These are phyloP conservation scores for Chromoteleia sp. DNA, from an alignment of 2,888 invertebrate genomes.

Conservation along the genomic window DNA sequence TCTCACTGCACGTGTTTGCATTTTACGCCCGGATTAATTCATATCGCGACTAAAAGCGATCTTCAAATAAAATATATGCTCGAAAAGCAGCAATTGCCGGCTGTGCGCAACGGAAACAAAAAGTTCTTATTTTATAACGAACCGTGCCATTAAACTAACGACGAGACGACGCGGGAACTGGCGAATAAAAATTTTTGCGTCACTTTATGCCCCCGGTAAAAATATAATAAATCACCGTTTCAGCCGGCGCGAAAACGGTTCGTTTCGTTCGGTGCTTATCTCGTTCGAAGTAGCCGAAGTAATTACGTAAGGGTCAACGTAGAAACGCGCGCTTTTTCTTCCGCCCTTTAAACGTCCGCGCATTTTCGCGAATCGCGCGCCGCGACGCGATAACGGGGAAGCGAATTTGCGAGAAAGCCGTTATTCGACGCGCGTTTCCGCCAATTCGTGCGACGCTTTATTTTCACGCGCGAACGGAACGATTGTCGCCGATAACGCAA, in stretches of 20 bases:
- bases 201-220: constrained; percentile 10
- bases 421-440: too few relatives aligned
- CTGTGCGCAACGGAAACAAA: constrained; percentile 18
- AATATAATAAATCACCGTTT: constrained; percentile 36
- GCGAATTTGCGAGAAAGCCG: too few relatives aligned
- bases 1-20: constrained; percentile 43
- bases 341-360: constrained; percentile 5
- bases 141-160: constrained; percentile 50
- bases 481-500: constrained; percentile 7
- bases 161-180: constrained; percentile 19
- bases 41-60: constrained; percentile 41
- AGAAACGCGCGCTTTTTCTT: constrained; percentile 20
- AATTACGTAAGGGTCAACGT: constrained; percentile 27
- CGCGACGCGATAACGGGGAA: not conserved
- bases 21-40: constrained; percentile 57
- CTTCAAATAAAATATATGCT: constrained; percentile 35
- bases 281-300: constrained; percentile 29
- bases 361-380: constrained; percentile 1
- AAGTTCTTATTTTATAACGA: constrained; percentile 49
- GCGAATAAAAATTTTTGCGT: constrained; percentile 13
- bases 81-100: constrained; percentile 24
- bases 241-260: constrained; percentile 13
- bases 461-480: not conserved
- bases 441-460: too few relatives aligned
- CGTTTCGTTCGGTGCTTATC: constrained; percentile 1